Base-by-base conservation (phyloP, 2,888 invertebrate species). In the Panopea generosa region DNA sequence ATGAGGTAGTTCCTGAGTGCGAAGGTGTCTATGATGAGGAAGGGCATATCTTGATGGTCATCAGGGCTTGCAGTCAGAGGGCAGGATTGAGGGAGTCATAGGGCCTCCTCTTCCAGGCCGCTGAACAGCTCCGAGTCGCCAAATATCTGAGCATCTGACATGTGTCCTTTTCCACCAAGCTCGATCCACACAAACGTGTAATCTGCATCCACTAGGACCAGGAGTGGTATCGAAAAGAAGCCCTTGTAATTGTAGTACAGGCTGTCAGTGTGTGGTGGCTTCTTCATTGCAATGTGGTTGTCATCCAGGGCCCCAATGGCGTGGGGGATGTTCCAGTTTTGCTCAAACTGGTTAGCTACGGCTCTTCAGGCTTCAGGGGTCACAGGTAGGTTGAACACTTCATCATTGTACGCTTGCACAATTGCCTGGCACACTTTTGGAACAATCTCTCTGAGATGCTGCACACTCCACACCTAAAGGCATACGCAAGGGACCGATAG, bases 401-500 rank as follows among this genome's bases (percentile, higher is more conserved):
- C 71, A 60, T 57, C 55, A 50, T 57, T 66, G 27, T 60, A 67
- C 18, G 50, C 56, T 40, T 67, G 52, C 7, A 72, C 29, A 50
- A 56, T 72, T n/a, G 67, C 71, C 29, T 47, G 33, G 24, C 57
- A 57, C 47, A 57, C 57, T 66, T 29, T 14, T 55, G 53, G 55
- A 38, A 55, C 11, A 43, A 45, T 53, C 38, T 50, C 29, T 18
- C n/a, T n/a, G 43, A 43, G 18, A 62, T 62, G 38, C 33, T 50
- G 62, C 50, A 49, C 27, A 61, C 61, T 62, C 63, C 20, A 38
- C 47, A 55, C 55, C 26, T 24, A 71, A 52, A 18, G n/a, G 27
- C 77, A 79, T 82, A 82, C 14, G 70, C 49, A 24, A 80, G 70
- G 27, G 71, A 65, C 56, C 43, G 9, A 53, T 77, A 83, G 38